Percentiles rank a stretch among this genome's conserved stretches.
Evolutionary conservation across 2,113 vertebrate species (phyloP).

Genomic region (Mormyrus iriodes): DNA sequence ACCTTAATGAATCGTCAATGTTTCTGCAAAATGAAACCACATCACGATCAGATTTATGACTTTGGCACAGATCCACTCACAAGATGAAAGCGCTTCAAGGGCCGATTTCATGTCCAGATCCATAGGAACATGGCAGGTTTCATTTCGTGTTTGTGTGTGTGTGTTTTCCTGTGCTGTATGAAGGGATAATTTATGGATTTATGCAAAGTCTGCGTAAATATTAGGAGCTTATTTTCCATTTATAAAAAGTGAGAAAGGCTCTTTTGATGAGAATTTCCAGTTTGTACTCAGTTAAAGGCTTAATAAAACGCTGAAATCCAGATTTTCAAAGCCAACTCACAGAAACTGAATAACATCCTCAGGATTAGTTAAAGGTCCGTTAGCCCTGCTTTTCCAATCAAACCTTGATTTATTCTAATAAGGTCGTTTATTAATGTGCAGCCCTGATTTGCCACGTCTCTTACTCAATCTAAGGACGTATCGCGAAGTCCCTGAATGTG

Average conservation of each 20-base stretch:
- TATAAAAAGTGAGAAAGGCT: slow-evolving; percentile 11
- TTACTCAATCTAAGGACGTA: neutral
- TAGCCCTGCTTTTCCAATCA: neutral
- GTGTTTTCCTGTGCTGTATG: neutral
- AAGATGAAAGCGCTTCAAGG: neutral
- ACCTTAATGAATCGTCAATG: neutral
- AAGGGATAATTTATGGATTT: neutral
- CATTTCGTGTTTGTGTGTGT: neutral
- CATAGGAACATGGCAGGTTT: neutral
- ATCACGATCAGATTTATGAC: neutral
- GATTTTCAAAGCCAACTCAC: neutral
- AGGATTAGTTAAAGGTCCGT: neutral
- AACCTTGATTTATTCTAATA: slow-evolving; percentile 11
- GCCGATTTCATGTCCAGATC: neutral
- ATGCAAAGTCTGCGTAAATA: neutral
- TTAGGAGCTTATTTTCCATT: slow-evolving; percentile 9
- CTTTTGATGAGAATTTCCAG: neutral
- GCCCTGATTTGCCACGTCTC: neutral
- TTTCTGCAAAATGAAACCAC: neutral
- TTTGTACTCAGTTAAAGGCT: neutral
- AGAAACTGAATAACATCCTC: neutral
- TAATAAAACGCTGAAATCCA: neutral
- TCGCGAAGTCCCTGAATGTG: neutral
- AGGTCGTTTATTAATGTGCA: slow-evolving; percentile 6
- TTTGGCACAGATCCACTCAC: neutral